Evolutionary conservation across 2,888 invertebrate species (phyloP).

Genomic region (Nycteola revayana): DNA sequence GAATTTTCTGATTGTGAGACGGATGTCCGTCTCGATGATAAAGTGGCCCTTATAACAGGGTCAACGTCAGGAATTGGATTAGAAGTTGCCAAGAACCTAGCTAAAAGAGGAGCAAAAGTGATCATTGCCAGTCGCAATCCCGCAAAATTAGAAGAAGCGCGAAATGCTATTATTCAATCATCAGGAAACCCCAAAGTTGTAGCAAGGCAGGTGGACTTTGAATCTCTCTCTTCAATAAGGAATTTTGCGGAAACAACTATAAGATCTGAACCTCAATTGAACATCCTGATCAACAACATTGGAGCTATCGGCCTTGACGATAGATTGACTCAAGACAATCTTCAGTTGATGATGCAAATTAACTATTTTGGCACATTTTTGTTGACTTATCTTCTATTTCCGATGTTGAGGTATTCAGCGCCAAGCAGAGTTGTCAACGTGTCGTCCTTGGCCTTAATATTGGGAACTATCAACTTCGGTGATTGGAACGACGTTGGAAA

Average conservation of each 20-base stretch:
- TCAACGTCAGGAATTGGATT: constrained; percentile 60
- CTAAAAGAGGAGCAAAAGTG: constrained; percentile 78
- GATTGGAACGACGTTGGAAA: constrained; percentile 86
- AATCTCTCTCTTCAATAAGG: constrained; percentile 75
- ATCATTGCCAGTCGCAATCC: constrained; percentile 79
- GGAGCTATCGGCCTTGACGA: constrained; percentile 71
- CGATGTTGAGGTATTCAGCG: constrained; percentile 49
- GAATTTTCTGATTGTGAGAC: constrained; percentile 54
- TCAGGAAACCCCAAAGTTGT: constrained; percentile 45
- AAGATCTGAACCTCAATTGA: constrained; percentile 68
- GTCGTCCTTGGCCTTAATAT: constrained; percentile 82
- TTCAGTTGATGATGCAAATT: constrained; percentile 84
- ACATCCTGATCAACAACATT: constrained; percentile 70
- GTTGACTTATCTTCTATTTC: constrained; percentile 56
- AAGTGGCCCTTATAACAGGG: constrained; percentile 66
- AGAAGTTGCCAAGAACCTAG: constrained; percentile 61
- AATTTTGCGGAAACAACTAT: constrained; percentile 81
- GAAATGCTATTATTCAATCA: constrained; percentile 36
- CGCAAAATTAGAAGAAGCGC: constrained; percentile 43
- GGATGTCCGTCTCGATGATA: constrained; percentile 46
- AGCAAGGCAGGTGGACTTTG: constrained; percentile 69
- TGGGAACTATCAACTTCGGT: constrained; percentile 86
- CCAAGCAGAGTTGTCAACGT: constrained; percentile 60
- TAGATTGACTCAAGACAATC: constrained; percentile 79
- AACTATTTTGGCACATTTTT: constrained; percentile 64